Base-by-base conservation (phyloP, 2,113 vertebrate species). In the Cololabis saira region DNA sequence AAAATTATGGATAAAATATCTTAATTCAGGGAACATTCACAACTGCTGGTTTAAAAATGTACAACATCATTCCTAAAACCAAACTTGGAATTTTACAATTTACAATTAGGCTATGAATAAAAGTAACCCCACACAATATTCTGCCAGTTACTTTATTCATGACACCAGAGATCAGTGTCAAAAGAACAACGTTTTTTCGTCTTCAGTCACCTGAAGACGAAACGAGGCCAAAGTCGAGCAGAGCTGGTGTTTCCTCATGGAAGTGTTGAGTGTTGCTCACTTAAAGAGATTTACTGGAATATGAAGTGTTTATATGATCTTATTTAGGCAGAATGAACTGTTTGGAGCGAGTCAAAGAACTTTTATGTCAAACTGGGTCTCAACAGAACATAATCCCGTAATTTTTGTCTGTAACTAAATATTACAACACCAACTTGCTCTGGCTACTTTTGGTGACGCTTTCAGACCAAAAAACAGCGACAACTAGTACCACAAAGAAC, bases 261-360 rank as follows among this genome's bases (percentile, higher is more conserved):
- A 76, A 67, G 70, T 77, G 82, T 60, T 67, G 54, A 57, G 71
- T 84, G 50, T 50, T 27, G 27, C 70, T 78, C 67, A 78, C 67
- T 80, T 33, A 58, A 67, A 61, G 54, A 49, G 61, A 67, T 76
- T 81, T 82, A 70, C 51, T 37, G n/a, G 52, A 49, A 45, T 73
- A 67, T 57, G n/a, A 63, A 61, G 22, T 45, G 56, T 22, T 58
- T 43, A 51, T 9, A 50, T 1, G 7, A 74, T 85, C 72, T 72
- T 76, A 87, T 85, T 73, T 75, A 54, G 51, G 33, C 27, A 53
- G 27, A 48, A 62, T 53, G 53, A 68, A 82, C 76, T 47, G 37
- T 24, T 65, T 21, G 17, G 18, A 72, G 44, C 48, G 64, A 50
- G 40, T 44, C 54, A 64, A 2, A 58, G 24, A 56, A 72, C 51